Evolutionary conservation across 2,888 invertebrate species (phyloP).

Genomic region (Meteorus cinctellus): DNA sequence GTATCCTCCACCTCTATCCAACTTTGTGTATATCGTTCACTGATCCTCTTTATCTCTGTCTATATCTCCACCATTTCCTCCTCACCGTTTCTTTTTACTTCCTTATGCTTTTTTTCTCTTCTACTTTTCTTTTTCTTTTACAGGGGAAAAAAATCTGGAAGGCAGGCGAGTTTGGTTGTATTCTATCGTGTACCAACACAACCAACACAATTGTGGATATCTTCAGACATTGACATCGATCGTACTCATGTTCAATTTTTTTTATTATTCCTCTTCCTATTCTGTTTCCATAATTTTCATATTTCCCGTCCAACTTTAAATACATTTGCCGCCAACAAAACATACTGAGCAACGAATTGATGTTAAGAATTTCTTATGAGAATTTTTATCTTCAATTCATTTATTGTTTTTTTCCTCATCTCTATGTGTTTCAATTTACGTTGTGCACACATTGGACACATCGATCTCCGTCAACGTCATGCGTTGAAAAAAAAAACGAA

Average conservation of each 20-base stretch:
- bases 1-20: background rate
- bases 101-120: constrained; percentile 3
- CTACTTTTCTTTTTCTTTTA: background rate
- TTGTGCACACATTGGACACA: constrained; percentile 21
- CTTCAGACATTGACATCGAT: constrained; percentile 40
- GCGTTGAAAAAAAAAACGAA: constrained; percentile 41
- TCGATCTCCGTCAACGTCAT: constrained; percentile 28
- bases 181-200: background rate
- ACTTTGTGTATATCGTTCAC: background rate
- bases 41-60: constrained; percentile 16
- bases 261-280: background rate
- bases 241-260: constrained; percentile 1
- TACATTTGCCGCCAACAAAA: too few relatives aligned
- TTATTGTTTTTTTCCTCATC: background rate
- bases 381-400: background rate
- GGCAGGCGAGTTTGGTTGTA: constrained; percentile 15
- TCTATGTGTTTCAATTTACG: background rate
- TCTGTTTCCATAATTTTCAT: background rate
- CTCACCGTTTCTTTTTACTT: constrained; percentile 11
- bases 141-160: background rate
- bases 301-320: background rate
- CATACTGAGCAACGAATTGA: too few relatives aligned
- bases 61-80: constrained; percentile 10
- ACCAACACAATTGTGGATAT: background rate
- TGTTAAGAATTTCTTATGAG: too few relatives aligned